Percentiles rank a stretch among this genome's conserved stretches.
phyloP scores from a whole-genome alignment of 2,797 vertebrate genomes.

The Numenius phaeopus region DNA sequence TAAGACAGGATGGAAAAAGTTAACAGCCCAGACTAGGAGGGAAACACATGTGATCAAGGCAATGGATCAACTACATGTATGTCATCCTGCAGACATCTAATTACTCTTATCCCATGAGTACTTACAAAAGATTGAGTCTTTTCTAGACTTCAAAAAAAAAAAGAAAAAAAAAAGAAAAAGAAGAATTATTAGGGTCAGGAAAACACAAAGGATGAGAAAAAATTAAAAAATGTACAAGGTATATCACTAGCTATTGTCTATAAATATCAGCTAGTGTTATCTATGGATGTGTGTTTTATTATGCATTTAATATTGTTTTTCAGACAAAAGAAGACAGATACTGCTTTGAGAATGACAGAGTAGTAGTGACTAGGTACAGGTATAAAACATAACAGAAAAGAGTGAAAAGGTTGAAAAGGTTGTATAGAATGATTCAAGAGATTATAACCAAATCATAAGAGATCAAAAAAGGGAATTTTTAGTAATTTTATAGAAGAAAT shows the following conservation, averaged over 20 bases:
- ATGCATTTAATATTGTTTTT: background rate
- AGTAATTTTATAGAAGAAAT: background rate
- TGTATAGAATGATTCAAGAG: background rate
- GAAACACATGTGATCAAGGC: background rate
- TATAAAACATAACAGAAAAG: background rate
- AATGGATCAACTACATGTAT: background rate
- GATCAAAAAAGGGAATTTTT: background rate
- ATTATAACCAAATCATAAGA: background rate
- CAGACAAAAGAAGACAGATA: background rate
- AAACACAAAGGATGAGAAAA: background rate
- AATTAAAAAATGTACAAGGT: background rate
- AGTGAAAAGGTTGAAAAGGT: too few species aligned
- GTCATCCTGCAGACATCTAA: background rate
- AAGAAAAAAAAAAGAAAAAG: background rate
- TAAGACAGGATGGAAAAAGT: background rate
- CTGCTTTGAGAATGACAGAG: background rate
- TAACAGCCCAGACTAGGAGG: background rate
- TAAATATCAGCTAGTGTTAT: background rate
- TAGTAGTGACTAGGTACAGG: background rate
- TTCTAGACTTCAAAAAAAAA: background rate
- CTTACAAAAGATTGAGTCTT: background rate
- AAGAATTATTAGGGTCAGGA: background rate
- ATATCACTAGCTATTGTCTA: background rate
- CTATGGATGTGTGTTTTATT: background rate
- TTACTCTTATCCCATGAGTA: background rate